A percentile compares a stretch with the other conserved stretches of the same genome.
Evolutionary conservation across 2,113 vertebrate genomes (phyloP).

Genomic region (Felis catus): DNA sequence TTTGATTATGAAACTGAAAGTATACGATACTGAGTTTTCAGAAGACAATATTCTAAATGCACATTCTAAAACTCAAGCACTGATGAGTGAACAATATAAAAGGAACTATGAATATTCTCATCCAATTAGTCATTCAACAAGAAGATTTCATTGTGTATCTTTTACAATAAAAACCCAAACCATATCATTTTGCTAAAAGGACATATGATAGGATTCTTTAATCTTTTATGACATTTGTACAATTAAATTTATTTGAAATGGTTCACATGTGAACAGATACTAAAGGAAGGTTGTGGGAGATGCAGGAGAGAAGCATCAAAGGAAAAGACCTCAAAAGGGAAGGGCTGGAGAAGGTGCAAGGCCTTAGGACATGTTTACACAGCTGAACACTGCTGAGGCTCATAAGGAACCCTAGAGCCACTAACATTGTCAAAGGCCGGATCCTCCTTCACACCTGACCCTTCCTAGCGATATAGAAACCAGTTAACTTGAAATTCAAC

Average conservation of each 20-base stretch:
- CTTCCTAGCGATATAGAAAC: too few species aligned
- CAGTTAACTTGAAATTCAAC: too few species aligned
- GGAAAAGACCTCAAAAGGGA: too few species aligned
- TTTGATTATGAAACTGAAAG: slow-evolving; percentile 1
- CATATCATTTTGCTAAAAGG: background rate
- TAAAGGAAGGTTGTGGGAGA: background rate
- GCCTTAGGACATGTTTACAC: too few species aligned
- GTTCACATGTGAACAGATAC: background rate
- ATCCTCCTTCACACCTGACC: too few species aligned
- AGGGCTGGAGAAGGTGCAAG: too few species aligned
- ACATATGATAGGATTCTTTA: background rate
- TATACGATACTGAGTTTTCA: background rate
- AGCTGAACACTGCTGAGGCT: too few species aligned
- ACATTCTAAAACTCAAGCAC: background rate
- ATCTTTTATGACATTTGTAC: background rate
- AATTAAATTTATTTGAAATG: slow-evolving; percentile 28
- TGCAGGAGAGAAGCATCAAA: too few species aligned
- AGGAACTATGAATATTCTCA: background rate
- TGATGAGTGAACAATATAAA: background rate
- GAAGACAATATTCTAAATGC: background rate
- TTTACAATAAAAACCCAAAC: background rate
- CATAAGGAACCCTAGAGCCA: too few species aligned
- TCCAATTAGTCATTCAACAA: background rate
- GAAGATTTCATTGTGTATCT: background rate
- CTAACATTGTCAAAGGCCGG: too few species aligned